Conservation (phyloP, 2,888 invertebrate genomes). For the Temnothorax rugatulus region DNA sequence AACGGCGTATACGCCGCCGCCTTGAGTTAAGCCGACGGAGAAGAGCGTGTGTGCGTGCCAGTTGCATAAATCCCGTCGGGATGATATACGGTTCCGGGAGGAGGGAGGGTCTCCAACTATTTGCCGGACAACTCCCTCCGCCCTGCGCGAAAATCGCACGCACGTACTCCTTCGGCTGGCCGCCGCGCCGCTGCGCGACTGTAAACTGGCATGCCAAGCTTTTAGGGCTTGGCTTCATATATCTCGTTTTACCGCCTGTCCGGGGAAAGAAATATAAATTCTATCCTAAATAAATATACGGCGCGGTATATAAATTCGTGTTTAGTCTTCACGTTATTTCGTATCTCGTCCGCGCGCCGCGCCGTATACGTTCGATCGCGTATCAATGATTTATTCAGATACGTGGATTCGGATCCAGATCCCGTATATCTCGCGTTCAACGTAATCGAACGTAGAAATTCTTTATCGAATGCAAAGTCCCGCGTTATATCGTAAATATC, state of each 20-base stretch:
- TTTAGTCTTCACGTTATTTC: constrained; percentile 54
- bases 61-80: constrained; percentile 73
- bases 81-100: constrained; percentile 76
- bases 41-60: constrained; percentile 69
- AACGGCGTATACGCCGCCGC: constrained; percentile 42
- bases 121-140: constrained; percentile 75
- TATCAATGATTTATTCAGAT: constrained; percentile 47
- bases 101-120: constrained; percentile 74
- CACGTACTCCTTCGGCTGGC: constrained; percentile 51
- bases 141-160: constrained; percentile 62
- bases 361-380: constrained; percentile 25
- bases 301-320: constrained; percentile 48
- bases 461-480: constrained; percentile 47
- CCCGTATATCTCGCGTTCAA: constrained; percentile 35
- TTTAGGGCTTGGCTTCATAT: constrained; percentile 55
- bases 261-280: constrained; percentile 51
- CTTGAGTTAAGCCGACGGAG: constrained; percentile 65
- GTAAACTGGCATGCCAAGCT: constrained; percentile 50
- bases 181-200: constrained; percentile 4
- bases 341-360: constrained; percentile 36
- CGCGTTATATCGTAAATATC: constrained; percentile 44
- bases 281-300: constrained; percentile 53
- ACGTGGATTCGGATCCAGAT: constrained; percentile 45
- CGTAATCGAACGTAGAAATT: constrained; percentile 46
- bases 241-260: constrained; percentile 55